A percentile compares a stretch with the other conserved stretches of the same genome.
Conservation (phyloP, 2,797 vertebrate genomes). For the Brotula barbata region DNA sequence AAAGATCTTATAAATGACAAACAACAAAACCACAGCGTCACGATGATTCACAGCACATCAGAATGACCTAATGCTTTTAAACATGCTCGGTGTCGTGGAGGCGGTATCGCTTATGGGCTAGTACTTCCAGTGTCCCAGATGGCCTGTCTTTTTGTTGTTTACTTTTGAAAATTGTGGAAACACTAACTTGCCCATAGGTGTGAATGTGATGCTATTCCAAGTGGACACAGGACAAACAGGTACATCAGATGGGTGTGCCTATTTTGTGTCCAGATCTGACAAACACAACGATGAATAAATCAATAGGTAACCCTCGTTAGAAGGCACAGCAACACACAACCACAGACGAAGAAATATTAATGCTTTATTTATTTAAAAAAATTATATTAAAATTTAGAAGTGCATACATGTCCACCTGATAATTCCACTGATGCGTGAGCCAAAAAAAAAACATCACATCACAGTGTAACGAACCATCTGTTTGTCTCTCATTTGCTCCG, state of each 20-base stretch:
- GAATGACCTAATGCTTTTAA: too few relatives aligned
- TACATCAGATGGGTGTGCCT: too few relatives aligned
- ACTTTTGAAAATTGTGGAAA: too few relatives aligned
- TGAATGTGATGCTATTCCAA: too few relatives aligned
- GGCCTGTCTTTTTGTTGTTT: too few relatives aligned
- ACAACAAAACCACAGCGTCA: not conserved
- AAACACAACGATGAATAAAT: too few relatives aligned
- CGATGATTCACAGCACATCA: slow-evolving; percentile 7
- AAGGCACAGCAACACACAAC: slow-evolving; percentile 12
- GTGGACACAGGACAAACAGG: too few relatives aligned
- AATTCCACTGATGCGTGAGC: slow-evolving; percentile 1
- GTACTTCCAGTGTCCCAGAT: too few relatives aligned
- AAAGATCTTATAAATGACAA: not conserved
- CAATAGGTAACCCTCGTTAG: not conserved
- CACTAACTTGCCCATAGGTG: too few relatives aligned
- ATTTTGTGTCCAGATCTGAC: too few relatives aligned
- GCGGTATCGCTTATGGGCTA: too few relatives aligned
- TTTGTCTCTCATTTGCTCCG: slow-evolving; percentile 12
- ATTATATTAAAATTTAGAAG: slow-evolving; percentile 20
- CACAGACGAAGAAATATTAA: not conserved
- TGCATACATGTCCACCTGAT: slow-evolving; percentile 37
- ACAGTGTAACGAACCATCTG: slow-evolving; percentile 3
- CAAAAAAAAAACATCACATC: not conserved
- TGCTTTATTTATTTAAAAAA: slow-evolving; percentile 43
- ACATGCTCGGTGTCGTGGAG: too few relatives aligned